Evolutionary conservation across 2,888 invertebrate genomes (phyloP), one percentile per base, ranked within the genome.

Genomic region (Disparrhopalites patrizii): DNA sequence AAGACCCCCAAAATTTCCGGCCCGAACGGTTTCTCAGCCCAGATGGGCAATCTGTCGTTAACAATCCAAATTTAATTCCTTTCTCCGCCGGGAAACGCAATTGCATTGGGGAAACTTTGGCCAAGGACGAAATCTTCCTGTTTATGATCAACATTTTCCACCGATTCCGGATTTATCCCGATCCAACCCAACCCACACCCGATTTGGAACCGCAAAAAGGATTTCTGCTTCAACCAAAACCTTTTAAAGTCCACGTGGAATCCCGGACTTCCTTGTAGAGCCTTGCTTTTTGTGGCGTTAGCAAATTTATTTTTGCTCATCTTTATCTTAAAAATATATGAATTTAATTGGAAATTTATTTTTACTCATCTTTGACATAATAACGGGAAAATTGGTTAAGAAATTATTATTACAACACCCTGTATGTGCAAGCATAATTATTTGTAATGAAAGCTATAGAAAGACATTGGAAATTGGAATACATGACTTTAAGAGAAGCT

Each of bases 21-120:
- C 73, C 73, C 2, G 68, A 68, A 38, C 33, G 73, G 10, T 72
- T 72, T 58, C 62, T 73, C 13, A 65, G 66, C 43, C 63, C 63
- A 2, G 65, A 60, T 33, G 67, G 60, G 13, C 52, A 38, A 25
- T 20, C 20, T 5, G 62, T 66, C 1, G n/a, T 36, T 1, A 58
- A 58, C 25, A 27, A n/a, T 25, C 60, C 60, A 1, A 60, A 60
- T 23, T n/a, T 65, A 7, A 20, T 65, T 5, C 20, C 60, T 2
- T 65, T 65, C 31, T 65, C 65, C 15, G 18, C 55, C 0, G 65
- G 65, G 2, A 60, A 60, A 31, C 27, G 60, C 10, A 23, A n/a
- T 27, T 61, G 60, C 31, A 7, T 61, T 8, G 60, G 60, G 8
- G 60, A 61, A 50, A 47, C 27, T 28, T 28, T 64, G 36, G 61